Evolutionary conservation across 2,113 vertebrate genomes (phyloP), one percentile per base, ranked within the genome.

Genomic region (Pomatorhinus ruficollis): DNA sequence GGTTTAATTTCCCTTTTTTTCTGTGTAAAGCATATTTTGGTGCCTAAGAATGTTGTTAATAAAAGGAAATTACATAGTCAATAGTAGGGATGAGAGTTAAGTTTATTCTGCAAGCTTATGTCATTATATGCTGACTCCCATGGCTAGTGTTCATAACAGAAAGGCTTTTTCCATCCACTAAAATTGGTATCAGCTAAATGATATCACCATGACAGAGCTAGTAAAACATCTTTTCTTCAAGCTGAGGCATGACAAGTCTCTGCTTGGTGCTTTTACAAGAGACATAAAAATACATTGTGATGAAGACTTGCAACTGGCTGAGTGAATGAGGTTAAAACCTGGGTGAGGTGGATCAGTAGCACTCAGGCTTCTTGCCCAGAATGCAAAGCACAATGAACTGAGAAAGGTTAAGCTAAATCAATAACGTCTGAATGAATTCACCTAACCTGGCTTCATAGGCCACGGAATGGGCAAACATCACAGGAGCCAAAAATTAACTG

Each of bases 211-310:
- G 90, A 66, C 45, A 90, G 88, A 90, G 14, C 30, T 57, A 37
- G 31, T 59, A 83, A 88, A 94, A 42, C 33, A 83, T 74, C 77
- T 45, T 83, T 83, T 92, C 66, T 45, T 39, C 59, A 76, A 59
- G 83, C 50, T 1, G 13, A 78, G 64, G 88, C 75, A 88, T 5
- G 30, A 63, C 75, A 88, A 92, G 71, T 47, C 45, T 86, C 59
- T 42, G n/a, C 63, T 80, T 22, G 42, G 49, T 83, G 35, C 53
- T 80, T 92, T 95, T 83, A 77, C 50, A 86, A 45, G 65, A 57
- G 59, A 86, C 27, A 65, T 80, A 95, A 95, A 94, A 95, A 88
- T 92, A 86, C 35, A 28, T 19, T 22, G 25, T 69, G 83, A 95
- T 39, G 61, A 81, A 91, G 77, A 60, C 63, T 87, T 49, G 8